Conservation (phyloP, 35 echinoderm and acorn worm genomes). For the Antedon bifida region DNA sequence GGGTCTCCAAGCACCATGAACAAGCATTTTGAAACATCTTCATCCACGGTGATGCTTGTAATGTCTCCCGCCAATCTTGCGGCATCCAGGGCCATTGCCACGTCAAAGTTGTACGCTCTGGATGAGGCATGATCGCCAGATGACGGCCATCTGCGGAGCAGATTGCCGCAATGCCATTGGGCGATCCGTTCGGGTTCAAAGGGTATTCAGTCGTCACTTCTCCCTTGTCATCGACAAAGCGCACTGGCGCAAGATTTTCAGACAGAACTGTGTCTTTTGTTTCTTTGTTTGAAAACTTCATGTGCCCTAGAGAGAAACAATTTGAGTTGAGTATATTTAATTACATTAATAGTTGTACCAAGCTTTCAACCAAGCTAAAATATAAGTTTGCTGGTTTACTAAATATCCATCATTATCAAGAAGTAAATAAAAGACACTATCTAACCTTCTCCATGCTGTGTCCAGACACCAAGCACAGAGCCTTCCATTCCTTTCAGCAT, state of each 20-base stretch:
- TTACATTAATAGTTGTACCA: too few species aligned
- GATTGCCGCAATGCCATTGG: slow-evolving; percentile 72
- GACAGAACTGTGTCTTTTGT: slow-evolving; percentile 13
- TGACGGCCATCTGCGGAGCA: slow-evolving; percentile 86
- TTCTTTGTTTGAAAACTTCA: slow-evolving; percentile 69
- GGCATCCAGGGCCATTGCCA: slow-evolving; percentile 99
- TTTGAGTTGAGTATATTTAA: too few species aligned
- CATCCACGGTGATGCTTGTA: slow-evolving; percentile 84
- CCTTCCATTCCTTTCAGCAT: slow-evolving; percentile 93
- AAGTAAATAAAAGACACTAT: too few species aligned
- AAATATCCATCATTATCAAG: too few species aligned
- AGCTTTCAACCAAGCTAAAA: too few species aligned
- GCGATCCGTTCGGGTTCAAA: slow-evolving; percentile 88
- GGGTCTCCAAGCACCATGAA: slow-evolving; percentile 64
- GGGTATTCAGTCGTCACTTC: slow-evolving; percentile 73
- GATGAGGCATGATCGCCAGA: slow-evolving; percentile 92
- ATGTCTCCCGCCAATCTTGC: slow-evolving; percentile 37
- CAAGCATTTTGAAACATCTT: slow-evolving; percentile 94
- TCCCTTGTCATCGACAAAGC: slow-evolving; percentile 78
- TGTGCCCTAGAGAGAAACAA: slow-evolving; percentile 35
- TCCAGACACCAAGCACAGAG: slow-evolving; percentile 82
- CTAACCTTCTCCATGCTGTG: slow-evolving; percentile 92
- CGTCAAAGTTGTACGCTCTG: slow-evolving; percentile 57
- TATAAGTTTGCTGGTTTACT: too few species aligned
- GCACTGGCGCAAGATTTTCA: slow-evolving; percentile 35